phyloP scores from a whole-genome alignment of 2,113 vertebrate species.

The Glaucidium brasilianum region DNA sequence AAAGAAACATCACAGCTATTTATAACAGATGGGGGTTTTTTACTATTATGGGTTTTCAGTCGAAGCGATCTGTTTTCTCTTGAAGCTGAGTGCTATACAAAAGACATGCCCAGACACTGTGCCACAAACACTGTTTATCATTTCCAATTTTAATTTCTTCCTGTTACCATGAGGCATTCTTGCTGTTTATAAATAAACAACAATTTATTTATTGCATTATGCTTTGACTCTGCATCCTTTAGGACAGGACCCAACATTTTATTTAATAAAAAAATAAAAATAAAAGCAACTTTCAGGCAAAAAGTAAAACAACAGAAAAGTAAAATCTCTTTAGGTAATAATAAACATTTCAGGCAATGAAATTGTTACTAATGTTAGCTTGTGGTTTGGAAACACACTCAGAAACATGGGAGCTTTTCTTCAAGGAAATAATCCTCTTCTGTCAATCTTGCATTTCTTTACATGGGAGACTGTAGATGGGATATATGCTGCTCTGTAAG shows the following conservation, averaged over 20 bases:
- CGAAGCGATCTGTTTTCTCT: background rate
- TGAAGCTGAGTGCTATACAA: background rate
- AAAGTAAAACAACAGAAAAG: background rate
- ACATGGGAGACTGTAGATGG: background rate
- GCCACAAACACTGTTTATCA: background rate
- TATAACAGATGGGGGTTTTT: background rate
- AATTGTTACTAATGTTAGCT: background rate
- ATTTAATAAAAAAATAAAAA: background rate
- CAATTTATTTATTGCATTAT: background rate
- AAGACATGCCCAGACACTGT: background rate
- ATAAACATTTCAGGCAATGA: background rate
- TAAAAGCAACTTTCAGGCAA: background rate
- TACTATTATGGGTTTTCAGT: background rate
- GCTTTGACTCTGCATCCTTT: background rate
- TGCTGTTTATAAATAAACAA: conserved; percentile 16
- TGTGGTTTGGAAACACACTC: background rate
- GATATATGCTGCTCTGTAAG: background rate
- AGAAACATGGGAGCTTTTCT: background rate
- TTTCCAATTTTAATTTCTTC: background rate
- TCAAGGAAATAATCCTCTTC: background rate
- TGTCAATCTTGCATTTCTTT: background rate
- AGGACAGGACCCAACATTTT: background rate
- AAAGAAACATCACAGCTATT: background rate
- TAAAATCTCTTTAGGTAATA: background rate
- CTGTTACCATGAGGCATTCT: background rate